These are phyloP conservation scores for Merluccius polli DNA, from an alignment of 2,797 vertebrate species.

Conservation along the genomic window DNA sequence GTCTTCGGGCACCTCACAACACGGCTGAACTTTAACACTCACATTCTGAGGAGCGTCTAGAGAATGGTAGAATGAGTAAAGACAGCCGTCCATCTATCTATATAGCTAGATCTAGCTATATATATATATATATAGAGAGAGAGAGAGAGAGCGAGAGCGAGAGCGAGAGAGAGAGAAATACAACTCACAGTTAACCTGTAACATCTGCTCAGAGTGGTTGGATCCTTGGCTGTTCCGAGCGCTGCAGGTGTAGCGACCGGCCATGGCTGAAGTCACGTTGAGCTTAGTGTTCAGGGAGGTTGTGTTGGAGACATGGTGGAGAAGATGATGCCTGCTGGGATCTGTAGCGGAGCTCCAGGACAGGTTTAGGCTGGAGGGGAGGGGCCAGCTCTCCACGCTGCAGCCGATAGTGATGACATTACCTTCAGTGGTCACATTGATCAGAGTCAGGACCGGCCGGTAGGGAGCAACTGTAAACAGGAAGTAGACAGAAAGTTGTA, in stretches of 20 bases:
- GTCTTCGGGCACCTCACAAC: conserved; percentile 32
- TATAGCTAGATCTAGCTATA: neutral
- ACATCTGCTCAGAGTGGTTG: fast-evolving
- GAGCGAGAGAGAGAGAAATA: too few relatives aligned
- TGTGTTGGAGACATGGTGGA: conserved; percentile 8
- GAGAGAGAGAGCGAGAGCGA: too few relatives aligned
- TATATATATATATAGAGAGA: neutral
- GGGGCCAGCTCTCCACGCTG: conserved; percentile 32
- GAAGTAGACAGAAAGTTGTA: neutral
- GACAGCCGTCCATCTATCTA: neutral
- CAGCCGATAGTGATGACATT: conserved; percentile 29
- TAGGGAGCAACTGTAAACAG: conserved; percentile 54
- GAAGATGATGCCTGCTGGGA: too few relatives aligned
- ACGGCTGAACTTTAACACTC: neutral
- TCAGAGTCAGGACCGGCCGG: conserved; percentile 20
- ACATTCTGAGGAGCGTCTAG: conserved; percentile 62
- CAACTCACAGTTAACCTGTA: conserved; percentile 59
- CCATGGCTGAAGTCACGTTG: neutral
- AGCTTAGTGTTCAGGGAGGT: neutral
- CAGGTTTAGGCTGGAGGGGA: conserved; percentile 24
- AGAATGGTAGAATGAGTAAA: neutral
- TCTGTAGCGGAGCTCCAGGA: fast-evolving
- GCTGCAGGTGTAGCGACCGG: conserved; percentile 36
- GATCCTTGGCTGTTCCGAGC: conserved; percentile 33
- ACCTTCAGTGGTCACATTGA: conserved; percentile 21